Evolutionary conservation across 2,797 vertebrate genomes (phyloP), one percentile per base, ranked within the genome.

Genomic region (Jordanella pulchra): DNA sequence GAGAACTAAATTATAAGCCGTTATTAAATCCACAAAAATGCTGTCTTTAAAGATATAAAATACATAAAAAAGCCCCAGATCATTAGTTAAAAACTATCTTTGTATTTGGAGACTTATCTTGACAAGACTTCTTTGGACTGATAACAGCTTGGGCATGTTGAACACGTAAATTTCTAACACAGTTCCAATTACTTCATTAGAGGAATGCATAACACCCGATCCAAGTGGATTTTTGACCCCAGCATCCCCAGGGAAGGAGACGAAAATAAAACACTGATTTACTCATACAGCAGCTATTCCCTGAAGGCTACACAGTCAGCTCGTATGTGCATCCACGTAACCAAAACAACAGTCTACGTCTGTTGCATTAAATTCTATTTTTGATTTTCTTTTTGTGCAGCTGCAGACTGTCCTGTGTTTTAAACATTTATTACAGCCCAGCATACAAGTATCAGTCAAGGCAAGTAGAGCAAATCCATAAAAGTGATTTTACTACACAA

Each of bases 231-330:
- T 67, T 80, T n/a, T 32, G 64, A 65, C 47, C 50, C 5, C 23
- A 42, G 58, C 23, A 56, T 61, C 70, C 47, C 18, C 2, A 4
- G 58, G 68, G 71, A 69, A 67, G 28, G 21, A 54, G 67, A 76
- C 65, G 53, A 53, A 82, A 86, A 83, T 77, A 87, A 80, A 81
- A 44, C 80, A 60, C 7, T 25, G 54, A 80, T 73, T 79, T 83
- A 54, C 80, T 88, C 84, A 86, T 27, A n/a, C 28, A 61, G 35
- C 45, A 35, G 44, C 55, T 30, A 65, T 45, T 65, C 74, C 71
- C 72, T 70, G 39, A 23, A 65, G 81, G 75, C 3, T 53, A 55
- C 35, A 44, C 53, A 74, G 67, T 64, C 48, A 75, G 58, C 83
- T 78, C 53, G 72, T 17, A 48, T 0, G 0, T 48, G 28, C 12